phyloP scores from a whole-genome alignment of 2,888 invertebrate genomes.

The Epirrita christyi region DNA sequence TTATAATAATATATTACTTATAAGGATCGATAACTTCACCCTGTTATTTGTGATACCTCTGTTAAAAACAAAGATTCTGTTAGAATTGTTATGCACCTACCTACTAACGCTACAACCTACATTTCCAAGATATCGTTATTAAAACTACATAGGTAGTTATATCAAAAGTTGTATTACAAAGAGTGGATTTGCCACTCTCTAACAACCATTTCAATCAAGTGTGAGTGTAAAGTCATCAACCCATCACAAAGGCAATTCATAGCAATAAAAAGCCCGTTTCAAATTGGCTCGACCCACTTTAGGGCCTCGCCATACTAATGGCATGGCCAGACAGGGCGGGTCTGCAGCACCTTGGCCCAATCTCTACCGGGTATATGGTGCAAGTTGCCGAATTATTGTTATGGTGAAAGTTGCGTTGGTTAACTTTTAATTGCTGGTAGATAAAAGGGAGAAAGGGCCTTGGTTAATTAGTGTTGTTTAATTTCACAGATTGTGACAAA shows the following conservation, averaged over 20 bases:
- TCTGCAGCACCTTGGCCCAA: constrained; percentile 56
- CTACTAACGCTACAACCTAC: too few species aligned
- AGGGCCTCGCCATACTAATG: constrained; percentile 50
- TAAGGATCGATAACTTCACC: too few species aligned
- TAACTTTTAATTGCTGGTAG: too few species aligned
- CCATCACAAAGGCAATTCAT: constrained; percentile 6
- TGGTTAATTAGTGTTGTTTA: too few species aligned
- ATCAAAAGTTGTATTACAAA: too few species aligned
- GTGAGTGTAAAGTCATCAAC: constrained; percentile 9
- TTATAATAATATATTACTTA: too few species aligned
- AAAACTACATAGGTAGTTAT: too few species aligned
- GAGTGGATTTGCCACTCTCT: neutral
- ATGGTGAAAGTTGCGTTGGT: constrained; percentile 6
- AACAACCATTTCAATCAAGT: constrained; percentile 3
- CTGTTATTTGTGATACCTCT: too few species aligned
- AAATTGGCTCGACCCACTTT: constrained; percentile 54
- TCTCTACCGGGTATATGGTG: constrained; percentile 31
- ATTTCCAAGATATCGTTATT: too few species aligned
- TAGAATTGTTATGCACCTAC: too few species aligned
- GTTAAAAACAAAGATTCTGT: too few species aligned
- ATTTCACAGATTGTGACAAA: neutral
- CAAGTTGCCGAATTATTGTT: constrained; percentile 5
- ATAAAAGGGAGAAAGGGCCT: too few species aligned
- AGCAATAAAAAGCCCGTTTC: constrained; percentile 24
- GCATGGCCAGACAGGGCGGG: constrained; percentile 60